These are phyloP conservation scores for Stenotaenia linearis DNA, from an alignment of 2,888 invertebrate species.

Conservation along the genomic window DNA sequence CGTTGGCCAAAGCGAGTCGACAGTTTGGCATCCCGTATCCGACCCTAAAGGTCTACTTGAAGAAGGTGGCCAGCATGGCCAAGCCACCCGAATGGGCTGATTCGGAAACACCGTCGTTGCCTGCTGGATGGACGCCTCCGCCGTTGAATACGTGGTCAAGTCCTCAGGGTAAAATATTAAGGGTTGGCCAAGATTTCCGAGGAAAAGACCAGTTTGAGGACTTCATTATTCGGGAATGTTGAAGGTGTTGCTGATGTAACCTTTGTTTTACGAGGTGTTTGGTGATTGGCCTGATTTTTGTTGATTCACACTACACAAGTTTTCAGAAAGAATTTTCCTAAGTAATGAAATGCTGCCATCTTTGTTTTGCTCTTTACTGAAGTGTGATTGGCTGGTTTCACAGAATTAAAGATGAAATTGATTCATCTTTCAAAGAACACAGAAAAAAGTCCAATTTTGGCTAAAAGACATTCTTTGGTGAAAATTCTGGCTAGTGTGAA, in stretches of 20 bases:
- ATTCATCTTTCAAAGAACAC: too few species aligned
- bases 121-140: constrained; percentile 30
- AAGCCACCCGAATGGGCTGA: constrained; percentile 32
- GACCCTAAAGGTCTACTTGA: constrained; percentile 36
- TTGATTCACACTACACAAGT: too few species aligned
- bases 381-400: too few species aligned
- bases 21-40: constrained; percentile 37
- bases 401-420: too few species aligned
- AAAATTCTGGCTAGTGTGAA: too few species aligned
- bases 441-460: too few species aligned
- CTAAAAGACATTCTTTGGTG: too few species aligned
- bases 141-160: constrained; percentile 1
- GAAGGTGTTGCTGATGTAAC: too few species aligned
- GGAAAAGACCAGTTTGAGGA: not conserved
- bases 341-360: too few species aligned
- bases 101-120: constrained; percentile 22
- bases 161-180: constrained; percentile 1
- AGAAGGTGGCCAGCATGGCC: constrained; percentile 33
- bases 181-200: not conserved
- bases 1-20: constrained; percentile 35
- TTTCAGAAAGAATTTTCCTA: too few species aligned
- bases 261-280: not conserved
- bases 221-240: not conserved
- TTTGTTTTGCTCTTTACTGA: too few species aligned
- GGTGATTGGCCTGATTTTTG: too few species aligned